Conservation (phyloP, 2,888 invertebrate species). For the Blomia tropicalis region DNA sequence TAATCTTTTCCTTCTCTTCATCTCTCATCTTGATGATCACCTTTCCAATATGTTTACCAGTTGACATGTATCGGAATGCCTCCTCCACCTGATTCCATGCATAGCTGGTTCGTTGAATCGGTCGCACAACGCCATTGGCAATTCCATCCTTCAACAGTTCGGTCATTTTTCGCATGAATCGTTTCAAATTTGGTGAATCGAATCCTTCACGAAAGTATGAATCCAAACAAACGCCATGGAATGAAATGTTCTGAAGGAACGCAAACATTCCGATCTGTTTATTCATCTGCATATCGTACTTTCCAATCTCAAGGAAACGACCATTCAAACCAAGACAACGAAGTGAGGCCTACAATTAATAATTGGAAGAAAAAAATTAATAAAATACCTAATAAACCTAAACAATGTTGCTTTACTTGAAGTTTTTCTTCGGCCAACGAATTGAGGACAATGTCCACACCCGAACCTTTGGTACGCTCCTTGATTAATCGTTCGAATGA, state of each 20-base stretch:
- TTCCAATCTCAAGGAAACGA: conserved; percentile 92
- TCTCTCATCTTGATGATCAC: conserved; percentile 55
- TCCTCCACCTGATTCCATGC: conserved; percentile 71
- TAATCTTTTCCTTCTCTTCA: conserved; percentile 32
- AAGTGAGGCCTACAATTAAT: conserved; percentile 38
- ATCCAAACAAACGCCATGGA: conserved; percentile 91
- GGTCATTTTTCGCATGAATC: conserved; percentile 50
- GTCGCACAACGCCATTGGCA: conserved; percentile 67
- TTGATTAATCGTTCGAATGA: conserved; percentile 78
- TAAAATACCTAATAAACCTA: conserved; percentile 42
- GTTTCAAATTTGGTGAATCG: conserved; percentile 36
- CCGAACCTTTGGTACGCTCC: conserved; percentile 60
- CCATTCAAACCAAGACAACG: conserved; percentile 81
- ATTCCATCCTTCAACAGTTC: conserved; percentile 73
- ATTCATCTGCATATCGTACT: conserved; percentile 85
- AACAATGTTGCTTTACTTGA: conserved; percentile 50
- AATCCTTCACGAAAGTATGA: conserved; percentile 68
- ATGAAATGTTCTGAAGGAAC: conserved; percentile 83
- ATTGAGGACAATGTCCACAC: conserved; percentile 86
- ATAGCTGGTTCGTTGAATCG: conserved; percentile 70
- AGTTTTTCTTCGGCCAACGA: conserved; percentile 86
- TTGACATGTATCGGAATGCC: conserved; percentile 87
- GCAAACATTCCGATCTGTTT: conserved; percentile 64
- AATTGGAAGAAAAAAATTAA: neutral
- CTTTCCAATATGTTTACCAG: conserved; percentile 94